Evolutionary conservation across 1,140 invertebrate species (phyloP).

Genomic region (Nylanderia fulva): DNA sequence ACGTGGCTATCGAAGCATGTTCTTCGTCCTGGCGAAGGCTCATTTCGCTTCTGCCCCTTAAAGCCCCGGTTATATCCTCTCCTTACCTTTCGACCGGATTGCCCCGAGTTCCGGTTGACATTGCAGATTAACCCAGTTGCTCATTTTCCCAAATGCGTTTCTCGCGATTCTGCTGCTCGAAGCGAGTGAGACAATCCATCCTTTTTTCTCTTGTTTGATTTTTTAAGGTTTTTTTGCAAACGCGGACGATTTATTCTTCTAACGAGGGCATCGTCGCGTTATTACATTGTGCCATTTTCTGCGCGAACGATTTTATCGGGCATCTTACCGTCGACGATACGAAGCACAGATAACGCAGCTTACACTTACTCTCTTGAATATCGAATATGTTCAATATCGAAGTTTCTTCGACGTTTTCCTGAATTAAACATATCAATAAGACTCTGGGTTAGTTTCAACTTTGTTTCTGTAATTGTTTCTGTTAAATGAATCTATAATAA

Average conservation of each 20-base stretch:
- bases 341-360: conserved; percentile 10
- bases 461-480: not conserved
- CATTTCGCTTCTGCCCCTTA: conserved; percentile 12
- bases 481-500: not conserved
- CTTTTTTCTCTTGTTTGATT: not conserved
- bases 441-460: not conserved
- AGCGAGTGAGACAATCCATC: conserved; percentile 31
- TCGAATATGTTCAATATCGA: conserved; percentile 33
- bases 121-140: conserved; percentile 82
- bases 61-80: not conserved
- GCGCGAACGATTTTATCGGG: conserved; percentile 49
- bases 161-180: conserved; percentile 60
- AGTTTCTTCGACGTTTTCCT: not conserved
- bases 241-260: conserved; percentile 75
- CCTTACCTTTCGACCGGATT: conserved; percentile 14
- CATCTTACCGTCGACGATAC: conserved; percentile 3
- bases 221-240: conserved; percentile 51
- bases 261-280: conserved; percentile 64
- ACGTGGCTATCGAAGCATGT: conserved; percentile 73
- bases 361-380: conserved; percentile 41
- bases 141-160: conserved; percentile 76
- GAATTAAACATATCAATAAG: conserved; percentile 10
- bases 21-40: conserved; percentile 70
- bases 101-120: conserved; percentile 74
- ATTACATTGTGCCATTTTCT: conserved; percentile 30